These are phyloP conservation scores for Nasonia longicornis DNA, from an alignment of 1,140 invertebrate genomes.

Conservation along the genomic window DNA sequence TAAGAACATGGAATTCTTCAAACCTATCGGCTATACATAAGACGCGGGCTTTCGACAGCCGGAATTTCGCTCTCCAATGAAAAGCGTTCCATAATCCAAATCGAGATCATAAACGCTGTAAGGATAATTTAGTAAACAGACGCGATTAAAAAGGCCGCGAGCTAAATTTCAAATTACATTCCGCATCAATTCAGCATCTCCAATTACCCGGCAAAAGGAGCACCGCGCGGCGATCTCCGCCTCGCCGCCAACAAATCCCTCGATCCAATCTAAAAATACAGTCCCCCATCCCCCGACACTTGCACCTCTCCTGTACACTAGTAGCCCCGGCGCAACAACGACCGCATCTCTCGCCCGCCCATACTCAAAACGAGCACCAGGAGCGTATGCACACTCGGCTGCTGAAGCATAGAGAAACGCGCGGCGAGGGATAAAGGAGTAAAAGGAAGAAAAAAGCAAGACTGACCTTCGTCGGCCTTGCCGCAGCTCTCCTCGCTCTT, in stretches of 20 bases:
- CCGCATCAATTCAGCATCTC: constrained; percentile 3
- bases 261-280: constrained; percentile 1
- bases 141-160: background rate
- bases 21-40: too few relatives aligned
- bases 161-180: constrained; percentile 11
- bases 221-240: background rate
- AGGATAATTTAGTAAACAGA: too few relatives aligned
- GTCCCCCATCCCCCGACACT: background rate
- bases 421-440: constrained; percentile 2
- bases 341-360: background rate
- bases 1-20: too few relatives aligned
- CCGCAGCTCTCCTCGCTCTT: constrained; percentile 2
- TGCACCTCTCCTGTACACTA: background rate
- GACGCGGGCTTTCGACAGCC: too few relatives aligned
- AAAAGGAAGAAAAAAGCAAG: constrained; percentile 29
- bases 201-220: constrained; percentile 1
- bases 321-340: background rate
- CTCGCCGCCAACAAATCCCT: background rate
- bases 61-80: too few relatives aligned
- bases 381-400: background rate
- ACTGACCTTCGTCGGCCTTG: constrained; percentile 54
- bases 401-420: constrained; percentile 9
- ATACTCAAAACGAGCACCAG: background rate
- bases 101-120: too few relatives aligned
- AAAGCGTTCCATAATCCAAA: too few relatives aligned